Evolutionary conservation across 2,797 vertebrate species (phyloP), one percentile per base, ranked within the genome.

Genomic region (Hyperoplus lanceolatus): DNA sequence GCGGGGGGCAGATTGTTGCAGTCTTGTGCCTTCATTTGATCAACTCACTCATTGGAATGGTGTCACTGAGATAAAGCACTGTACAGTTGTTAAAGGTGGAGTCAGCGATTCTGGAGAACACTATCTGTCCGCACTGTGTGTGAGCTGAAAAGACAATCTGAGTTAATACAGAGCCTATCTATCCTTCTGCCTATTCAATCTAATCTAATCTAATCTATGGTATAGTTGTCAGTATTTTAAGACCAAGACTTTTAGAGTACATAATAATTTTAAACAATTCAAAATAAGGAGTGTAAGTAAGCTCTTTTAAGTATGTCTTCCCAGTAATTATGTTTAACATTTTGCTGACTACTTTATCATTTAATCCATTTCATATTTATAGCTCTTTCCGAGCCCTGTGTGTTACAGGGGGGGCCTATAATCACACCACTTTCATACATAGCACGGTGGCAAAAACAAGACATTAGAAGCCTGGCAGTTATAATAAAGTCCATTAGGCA

Each of bases 401-500:
- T 48, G 39, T 80, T 56, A 58, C 43, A 66, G 16, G 18, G 39
- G 16, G 18, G 39, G 1, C 14, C 49, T 70, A 59, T 73, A 70
- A 84, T 69, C 74, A 61, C 21, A 60, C 4, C 12, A 48, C 41
- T 58, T 62, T 66, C 57, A 63, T 65, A 45, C 12, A 54, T 38
- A 62, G 51, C 16, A 51, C 16, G 68, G 15, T 51, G 58, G 55
- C 60, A 83, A 72, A 89, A 84, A 86, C 83, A 83, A 91, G 77
- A 89, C 81, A 83, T 87, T 78, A 84, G 60, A 79, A 43, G 29
- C 59, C 75, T 70, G 82, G 76, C 56, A 77, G 75, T 84, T 81
- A 77, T 73, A 87, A 85, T 86, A 65, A 87, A 86, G 72, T 81
- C 82, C 80, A 92, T 92, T 88, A 87, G 57, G 51, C 48, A 82